Percentiles rank a stretch among this genome's conserved stretches.
Evolutionary conservation across 2,797 vertebrate species (phyloP).

Genomic region (Sebastes jordani): DNA sequence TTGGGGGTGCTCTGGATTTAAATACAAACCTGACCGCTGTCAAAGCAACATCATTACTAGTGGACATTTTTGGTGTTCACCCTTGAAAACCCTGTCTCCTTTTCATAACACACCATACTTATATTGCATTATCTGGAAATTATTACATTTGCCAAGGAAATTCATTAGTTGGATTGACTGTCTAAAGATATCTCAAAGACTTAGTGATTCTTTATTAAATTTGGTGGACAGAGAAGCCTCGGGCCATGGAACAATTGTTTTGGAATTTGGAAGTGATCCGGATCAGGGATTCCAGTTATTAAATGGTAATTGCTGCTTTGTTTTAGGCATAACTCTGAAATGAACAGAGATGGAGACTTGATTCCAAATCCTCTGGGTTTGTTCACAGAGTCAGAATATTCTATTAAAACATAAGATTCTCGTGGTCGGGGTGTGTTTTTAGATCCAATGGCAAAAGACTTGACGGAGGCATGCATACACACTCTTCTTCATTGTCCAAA

Average conservation of each 20-base stretch:
- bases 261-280: slow-evolving; percentile 49
- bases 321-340: slow-evolving; percentile 36
- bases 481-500: not conserved
- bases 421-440: not conserved
- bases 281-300: slow-evolving; percentile 49
- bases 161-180: slow-evolving; percentile 51
- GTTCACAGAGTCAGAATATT: slow-evolving; percentile 15
- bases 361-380: slow-evolving; percentile 34
- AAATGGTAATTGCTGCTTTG: slow-evolving; percentile 58
- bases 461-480: not conserved
- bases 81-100: not conserved
- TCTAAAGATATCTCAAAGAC: slow-evolving; percentile 45
- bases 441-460: not conserved
- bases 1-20: not conserved
- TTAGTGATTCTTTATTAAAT: slow-evolving; percentile 48
- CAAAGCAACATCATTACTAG: not conserved
- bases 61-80: not conserved
- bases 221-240: slow-evolving; percentile 34
- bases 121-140: slow-evolving; percentile 22
- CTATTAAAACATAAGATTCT: not conserved
- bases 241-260: slow-evolving; percentile 35
- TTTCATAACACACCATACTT: slow-evolving; percentile 1
- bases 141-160: slow-evolving; percentile 36
- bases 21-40: not conserved
- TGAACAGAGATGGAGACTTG: slow-evolving; percentile 31